Evolutionary conservation across 2,888 invertebrate genomes (phyloP).

Genomic region (Ceraclea dissimilis): DNA sequence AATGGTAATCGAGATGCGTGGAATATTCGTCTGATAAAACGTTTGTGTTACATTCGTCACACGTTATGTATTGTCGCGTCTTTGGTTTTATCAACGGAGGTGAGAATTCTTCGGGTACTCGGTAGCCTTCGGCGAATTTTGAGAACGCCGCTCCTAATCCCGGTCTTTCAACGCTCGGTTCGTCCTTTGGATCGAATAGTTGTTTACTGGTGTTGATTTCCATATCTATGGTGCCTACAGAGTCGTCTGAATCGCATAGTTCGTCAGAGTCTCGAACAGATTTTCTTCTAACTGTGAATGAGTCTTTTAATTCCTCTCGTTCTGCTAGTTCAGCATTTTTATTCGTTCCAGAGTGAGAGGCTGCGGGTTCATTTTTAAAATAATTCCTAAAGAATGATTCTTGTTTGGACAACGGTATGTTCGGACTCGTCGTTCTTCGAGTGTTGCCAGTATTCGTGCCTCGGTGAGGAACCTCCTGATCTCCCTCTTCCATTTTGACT

Average conservation of each 20-base stretch:
- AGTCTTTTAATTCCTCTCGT: not conserved
- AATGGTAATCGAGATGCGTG: conserved; percentile 68
- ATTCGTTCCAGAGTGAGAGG: not conserved
- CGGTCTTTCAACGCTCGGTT: not conserved
- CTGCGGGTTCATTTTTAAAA: conserved; percentile 29
- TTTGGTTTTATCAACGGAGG: conserved; percentile 7
- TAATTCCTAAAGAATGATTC: conserved; percentile 46
- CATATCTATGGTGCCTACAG: conserved; percentile 42
- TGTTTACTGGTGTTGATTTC: conserved; percentile 43
- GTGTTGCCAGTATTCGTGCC: not conserved
- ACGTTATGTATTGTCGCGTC: conserved; percentile 34
- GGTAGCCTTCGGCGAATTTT: not conserved
- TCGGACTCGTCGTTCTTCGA: not conserved
- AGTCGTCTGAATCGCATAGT: conserved; percentile 40
- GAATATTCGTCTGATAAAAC: conserved; percentile 50
- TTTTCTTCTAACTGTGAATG: not conserved
- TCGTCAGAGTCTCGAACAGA: conserved; percentile 30
- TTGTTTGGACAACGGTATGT: conserved; percentile 31
- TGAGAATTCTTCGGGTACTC: conserved; percentile 6
- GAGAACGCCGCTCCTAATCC: conserved; percentile 2
- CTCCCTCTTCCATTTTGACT: not conserved
- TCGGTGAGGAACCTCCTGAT: not conserved
- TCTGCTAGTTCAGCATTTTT: not conserved
- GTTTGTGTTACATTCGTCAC: conserved; percentile 58
- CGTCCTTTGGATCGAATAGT: conserved; percentile 1